phyloP scores from a whole-genome alignment of 2,113 vertebrate genomes.

The Syrrhaptes paradoxus region DNA sequence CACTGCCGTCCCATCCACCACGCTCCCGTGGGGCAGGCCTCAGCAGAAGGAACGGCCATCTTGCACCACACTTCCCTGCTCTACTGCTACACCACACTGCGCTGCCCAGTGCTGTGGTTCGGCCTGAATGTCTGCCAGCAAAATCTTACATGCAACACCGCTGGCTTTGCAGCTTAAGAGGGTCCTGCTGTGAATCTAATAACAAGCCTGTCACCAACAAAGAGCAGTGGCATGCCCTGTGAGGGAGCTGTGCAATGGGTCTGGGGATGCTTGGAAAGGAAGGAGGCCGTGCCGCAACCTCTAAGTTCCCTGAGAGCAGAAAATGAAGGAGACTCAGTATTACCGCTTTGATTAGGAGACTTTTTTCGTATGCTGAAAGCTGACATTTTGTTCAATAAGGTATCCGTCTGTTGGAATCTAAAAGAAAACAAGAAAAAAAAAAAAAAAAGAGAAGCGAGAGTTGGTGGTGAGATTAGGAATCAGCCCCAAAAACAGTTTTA shows the following conservation, averaged over 20 bases:
- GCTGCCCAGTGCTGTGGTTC: accelerated
- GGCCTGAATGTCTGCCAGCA: background rate
- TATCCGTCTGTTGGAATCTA: constrained; percentile 18
- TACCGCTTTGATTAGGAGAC: constrained; percentile 54
- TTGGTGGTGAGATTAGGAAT: background rate
- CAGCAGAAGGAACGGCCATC: accelerated
- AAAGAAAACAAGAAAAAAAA: background rate
- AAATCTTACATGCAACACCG: accelerated
- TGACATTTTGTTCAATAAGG: constrained; percentile 55
- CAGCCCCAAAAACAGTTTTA: background rate
- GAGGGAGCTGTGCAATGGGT: accelerated
- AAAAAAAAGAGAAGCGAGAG: background rate
- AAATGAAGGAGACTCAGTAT: background rate
- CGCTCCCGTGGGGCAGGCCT: background rate
- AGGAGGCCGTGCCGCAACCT: accelerated
- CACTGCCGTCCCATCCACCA: accelerated
- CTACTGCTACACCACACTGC: accelerated
- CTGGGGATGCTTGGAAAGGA: accelerated
- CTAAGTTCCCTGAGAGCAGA: background rate
- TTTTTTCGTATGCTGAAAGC: constrained; percentile 50
- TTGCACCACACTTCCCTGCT: accelerated
- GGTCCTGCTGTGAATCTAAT: background rate
- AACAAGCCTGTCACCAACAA: accelerated
- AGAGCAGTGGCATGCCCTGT: accelerated
- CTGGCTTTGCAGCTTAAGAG: accelerated